A percentile compares a stretch with the other conserved stretches of the same genome.
Evolutionary conservation across 2,888 invertebrate genomes (phyloP).

Genomic region (Parascotia fuliginaria): DNA sequence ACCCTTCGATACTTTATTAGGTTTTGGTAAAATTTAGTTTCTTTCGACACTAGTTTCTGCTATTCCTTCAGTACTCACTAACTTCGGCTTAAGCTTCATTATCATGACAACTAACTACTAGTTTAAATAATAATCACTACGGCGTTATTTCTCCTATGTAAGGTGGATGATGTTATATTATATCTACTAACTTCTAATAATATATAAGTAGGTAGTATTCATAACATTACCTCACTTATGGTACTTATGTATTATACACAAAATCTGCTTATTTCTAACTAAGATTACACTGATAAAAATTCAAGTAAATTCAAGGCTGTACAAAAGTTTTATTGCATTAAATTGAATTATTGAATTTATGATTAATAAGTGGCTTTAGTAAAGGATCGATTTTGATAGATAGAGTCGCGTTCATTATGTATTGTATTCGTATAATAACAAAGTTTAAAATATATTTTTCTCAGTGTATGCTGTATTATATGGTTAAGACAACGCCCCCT

Average conservation of each 20-base stretch:
- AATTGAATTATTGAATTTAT: too few relatives aligned
- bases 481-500: slow-evolving; percentile 28
- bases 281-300: slow-evolving; percentile 13
- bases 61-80: slow-evolving; percentile 33
- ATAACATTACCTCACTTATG: slow-evolving; percentile 27
- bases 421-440: too few relatives aligned
- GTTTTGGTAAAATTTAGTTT: not conserved
- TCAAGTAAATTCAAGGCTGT: not conserved
- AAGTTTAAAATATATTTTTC: too few relatives aligned
- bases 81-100: slow-evolving; percentile 45
- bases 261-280: slow-evolving; percentile 34
- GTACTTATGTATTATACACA: slow-evolving; percentile 45
- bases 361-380: too few relatives aligned
- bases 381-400: too few relatives aligned
- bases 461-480: slow-evolving; percentile 18
- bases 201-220: slow-evolving; percentile 28
- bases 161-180: too few relatives aligned
- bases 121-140: slow-evolving; percentile 1
- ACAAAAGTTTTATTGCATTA: too few relatives aligned
- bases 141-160: too few relatives aligned
- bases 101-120: slow-evolving; percentile 33
- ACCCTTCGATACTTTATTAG: too few relatives aligned
- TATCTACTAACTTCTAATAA: slow-evolving; percentile 27
- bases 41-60: slow-evolving; percentile 15
- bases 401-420: too few relatives aligned